Conservation (phyloP, 2,888 invertebrate species). For the Eueremaeus valkanovi region DNA sequence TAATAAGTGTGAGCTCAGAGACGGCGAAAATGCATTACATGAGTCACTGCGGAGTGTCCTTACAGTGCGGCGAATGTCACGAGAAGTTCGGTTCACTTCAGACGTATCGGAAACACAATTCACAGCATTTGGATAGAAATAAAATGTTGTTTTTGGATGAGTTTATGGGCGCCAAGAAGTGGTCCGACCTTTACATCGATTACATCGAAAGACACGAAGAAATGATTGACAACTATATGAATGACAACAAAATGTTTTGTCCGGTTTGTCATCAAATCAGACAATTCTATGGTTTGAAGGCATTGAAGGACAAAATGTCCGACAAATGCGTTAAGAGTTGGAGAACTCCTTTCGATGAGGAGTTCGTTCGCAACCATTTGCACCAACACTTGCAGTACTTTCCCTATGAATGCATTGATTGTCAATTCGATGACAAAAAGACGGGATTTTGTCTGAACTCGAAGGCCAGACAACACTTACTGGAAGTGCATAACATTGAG, state of each 20-base stretch:
- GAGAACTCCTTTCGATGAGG: not conserved
- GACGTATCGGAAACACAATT: not conserved
- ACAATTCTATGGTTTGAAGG: not conserved
- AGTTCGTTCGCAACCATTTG: not conserved
- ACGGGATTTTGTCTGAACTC: not conserved
- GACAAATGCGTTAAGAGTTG: not conserved
- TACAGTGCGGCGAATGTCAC: not conserved
- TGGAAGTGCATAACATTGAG: not conserved
- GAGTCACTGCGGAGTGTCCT: not conserved
- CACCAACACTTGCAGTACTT: conserved; percentile 25
- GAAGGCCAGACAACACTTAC: not conserved
- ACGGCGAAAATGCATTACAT: not conserved
- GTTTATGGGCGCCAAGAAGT: conserved; percentile 5
- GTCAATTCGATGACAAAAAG: conserved; percentile 3
- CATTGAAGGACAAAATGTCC: not conserved
- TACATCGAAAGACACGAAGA: not conserved
- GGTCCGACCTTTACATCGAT: not conserved
- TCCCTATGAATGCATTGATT: conserved; percentile 21
- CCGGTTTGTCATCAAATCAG: not conserved
- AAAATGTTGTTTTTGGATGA: not conserved
- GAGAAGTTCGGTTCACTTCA: not conserved
- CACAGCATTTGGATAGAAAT: not conserved
- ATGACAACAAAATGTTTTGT: not conserved
- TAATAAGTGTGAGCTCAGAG: not conserved
- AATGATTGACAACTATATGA: not conserved